These are phyloP conservation scores for Melangyna quadrimaculata DNA, from an alignment of 2,888 invertebrate species.

Conservation along the genomic window DNA sequence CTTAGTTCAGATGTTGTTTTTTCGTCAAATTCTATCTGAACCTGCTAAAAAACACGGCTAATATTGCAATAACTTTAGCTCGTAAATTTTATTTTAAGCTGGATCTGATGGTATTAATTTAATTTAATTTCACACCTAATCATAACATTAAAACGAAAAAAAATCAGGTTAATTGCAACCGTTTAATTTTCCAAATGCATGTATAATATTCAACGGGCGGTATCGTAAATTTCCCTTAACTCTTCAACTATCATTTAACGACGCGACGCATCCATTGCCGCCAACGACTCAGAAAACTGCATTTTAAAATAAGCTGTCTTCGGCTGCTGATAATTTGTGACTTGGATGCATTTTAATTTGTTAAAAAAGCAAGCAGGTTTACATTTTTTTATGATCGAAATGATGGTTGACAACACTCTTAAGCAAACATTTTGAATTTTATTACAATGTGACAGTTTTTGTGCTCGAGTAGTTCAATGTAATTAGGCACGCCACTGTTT, in stretches of 20 bases:
- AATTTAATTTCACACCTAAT: slow-evolving; percentile 2
- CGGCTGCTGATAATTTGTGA: neutral
- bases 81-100: neutral
- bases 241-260: slow-evolving; percentile 5
- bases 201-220: neutral
- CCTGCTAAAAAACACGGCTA: too few species aligned
- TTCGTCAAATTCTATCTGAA: too few species aligned
- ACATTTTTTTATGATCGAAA: neutral
- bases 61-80: neutral
- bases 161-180: slow-evolving; percentile 3
- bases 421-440: slow-evolving; percentile 13
- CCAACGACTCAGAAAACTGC: neutral
- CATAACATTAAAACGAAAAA: neutral
- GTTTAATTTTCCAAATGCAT: neutral
- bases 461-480: neutral
- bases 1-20: too few species aligned
- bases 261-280: neutral
- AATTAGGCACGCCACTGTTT: neutral
- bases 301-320: neutral
- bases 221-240: slow-evolving; percentile 3
- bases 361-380: neutral
- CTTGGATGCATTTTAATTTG: neutral
- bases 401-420: slow-evolving; percentile 30
- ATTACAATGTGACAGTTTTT: slow-evolving; percentile 9
- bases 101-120: neutral